A percentile compares a stretch with the other conserved stretches of the same genome.
phyloP scores from a whole-genome alignment of 2,113 vertebrate species.

The Puffinus mauretanicus region DNA sequence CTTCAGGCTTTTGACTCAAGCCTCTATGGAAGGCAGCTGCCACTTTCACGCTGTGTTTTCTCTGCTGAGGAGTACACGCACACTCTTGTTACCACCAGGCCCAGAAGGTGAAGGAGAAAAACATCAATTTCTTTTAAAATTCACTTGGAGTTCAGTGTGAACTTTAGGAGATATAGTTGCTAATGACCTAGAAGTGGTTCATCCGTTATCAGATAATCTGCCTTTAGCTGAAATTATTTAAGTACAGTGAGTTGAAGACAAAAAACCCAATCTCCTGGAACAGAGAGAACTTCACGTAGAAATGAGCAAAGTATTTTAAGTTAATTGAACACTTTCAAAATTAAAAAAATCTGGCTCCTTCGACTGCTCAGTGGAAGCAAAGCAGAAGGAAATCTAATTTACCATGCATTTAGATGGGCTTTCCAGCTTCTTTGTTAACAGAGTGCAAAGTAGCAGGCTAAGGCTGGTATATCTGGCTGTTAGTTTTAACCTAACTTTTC shows the following conservation, averaged over 20 bases:
- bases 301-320: neutral
- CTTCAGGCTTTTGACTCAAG: neutral
- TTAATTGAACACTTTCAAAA: neutral
- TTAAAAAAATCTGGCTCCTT: neutral
- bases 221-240: neutral
- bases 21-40: neutral
- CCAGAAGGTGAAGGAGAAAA: neutral
- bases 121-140: neutral
- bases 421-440: neutral
- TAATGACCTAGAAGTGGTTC: neutral
- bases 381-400: neutral
- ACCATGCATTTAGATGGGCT: neutral
- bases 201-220: neutral
- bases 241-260: neutral
- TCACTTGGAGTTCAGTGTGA: neutral
- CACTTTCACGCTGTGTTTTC: rapidly evolving
- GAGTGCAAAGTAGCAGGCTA: neutral
- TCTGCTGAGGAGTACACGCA: neutral
- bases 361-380: neutral
- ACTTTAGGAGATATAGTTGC: neutral
- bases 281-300: neutral
- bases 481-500: neutral
- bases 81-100: neutral
- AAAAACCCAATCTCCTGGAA: neutral
- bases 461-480: neutral